Evolutionary conservation across 2,888 invertebrate species (phyloP).

Genomic region (Julus scandinavius): DNA sequence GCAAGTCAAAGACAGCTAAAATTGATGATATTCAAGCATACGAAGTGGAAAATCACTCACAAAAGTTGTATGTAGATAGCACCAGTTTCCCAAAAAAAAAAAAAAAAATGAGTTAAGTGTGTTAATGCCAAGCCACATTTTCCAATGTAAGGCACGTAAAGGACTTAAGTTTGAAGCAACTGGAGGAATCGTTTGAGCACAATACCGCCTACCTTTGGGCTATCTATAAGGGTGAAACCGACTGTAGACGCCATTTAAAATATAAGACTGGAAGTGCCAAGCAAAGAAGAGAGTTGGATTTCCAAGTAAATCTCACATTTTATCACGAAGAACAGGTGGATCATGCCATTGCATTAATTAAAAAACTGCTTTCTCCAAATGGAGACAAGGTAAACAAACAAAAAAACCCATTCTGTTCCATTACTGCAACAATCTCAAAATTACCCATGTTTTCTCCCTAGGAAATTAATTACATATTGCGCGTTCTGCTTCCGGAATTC

Average conservation of each 20-base stretch:
- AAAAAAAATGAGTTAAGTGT: not conserved
- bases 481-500: conserved; percentile 45
- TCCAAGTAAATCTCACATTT: conserved; percentile 37
- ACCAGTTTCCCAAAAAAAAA: not conserved
- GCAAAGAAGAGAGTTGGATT: conserved; percentile 16
- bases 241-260: conserved; percentile 24
- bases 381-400: not conserved
- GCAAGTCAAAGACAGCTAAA: not conserved
- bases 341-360: conserved; percentile 10
- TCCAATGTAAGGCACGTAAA: not conserved
- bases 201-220: not conserved
- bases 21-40: not conserved
- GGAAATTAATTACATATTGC: conserved; percentile 17
- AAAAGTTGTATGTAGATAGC: not conserved
- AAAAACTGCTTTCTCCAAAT: conserved; percentile 25
- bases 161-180: not conserved
- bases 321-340: conserved; percentile 36
- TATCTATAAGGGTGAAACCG: conserved; percentile 45
- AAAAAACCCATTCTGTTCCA: not conserved
- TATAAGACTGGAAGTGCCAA: conserved; percentile 19
- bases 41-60: not conserved
- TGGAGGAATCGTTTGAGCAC: not conserved
- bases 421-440: not conserved
- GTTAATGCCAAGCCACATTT: not conserved
- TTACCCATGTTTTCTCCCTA: not conserved